These are phyloP conservation scores for Numenius phaeopus DNA, from an alignment of 2,797 vertebrate species.

Conservation along the genomic window DNA sequence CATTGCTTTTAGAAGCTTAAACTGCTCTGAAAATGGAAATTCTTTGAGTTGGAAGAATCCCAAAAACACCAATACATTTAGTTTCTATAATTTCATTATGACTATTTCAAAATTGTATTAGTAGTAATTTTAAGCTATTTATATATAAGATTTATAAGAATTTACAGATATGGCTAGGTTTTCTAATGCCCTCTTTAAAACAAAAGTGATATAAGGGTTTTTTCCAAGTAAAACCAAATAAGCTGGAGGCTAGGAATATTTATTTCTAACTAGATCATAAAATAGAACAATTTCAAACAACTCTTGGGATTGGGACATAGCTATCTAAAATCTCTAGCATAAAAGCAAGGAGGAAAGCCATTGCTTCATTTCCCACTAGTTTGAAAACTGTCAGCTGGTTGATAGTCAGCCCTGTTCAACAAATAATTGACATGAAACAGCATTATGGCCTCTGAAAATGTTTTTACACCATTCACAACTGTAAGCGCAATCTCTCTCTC, in stretches of 20 bases:
- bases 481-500: constrained; percentile 46
- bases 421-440: constrained; percentile 39
- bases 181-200: neutral
- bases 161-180: neutral
- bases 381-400: constrained; percentile 25
- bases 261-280: neutral
- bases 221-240: neutral
- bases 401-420: neutral
- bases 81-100: neutral
- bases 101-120: neutral
- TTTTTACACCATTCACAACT: constrained; percentile 51
- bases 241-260: neutral
- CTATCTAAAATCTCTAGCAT: neutral
- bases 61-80: neutral
- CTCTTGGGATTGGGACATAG: neutral
- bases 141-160: neutral
- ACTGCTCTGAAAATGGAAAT: neutral
- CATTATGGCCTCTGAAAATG: constrained; percentile 32
- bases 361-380: neutral
- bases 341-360: neutral
- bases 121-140: neutral
- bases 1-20: neutral
- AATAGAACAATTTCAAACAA: neutral
- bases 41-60: neutral
- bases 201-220: neutral